Evolutionary conservation across 2,797 vertebrate genomes (phyloP).

Genomic region (Mustela erminea): DNA sequence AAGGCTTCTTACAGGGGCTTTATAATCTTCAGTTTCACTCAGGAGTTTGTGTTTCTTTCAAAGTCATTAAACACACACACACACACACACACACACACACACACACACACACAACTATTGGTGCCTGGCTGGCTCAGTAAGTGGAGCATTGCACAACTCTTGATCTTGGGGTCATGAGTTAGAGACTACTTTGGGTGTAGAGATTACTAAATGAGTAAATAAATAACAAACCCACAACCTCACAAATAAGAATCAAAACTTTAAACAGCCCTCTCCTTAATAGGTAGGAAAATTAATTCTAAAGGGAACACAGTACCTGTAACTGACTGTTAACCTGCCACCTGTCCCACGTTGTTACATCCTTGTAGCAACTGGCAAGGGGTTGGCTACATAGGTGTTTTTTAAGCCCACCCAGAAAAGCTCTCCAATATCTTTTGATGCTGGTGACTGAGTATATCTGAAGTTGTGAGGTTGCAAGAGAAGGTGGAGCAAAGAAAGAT

Average conservation of each 20-base stretch:
- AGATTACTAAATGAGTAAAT: not conserved
- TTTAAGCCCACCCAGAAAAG: constrained; percentile 16
- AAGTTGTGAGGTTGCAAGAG: constrained; percentile 23
- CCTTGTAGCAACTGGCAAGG: not conserved
- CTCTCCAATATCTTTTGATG: not conserved
- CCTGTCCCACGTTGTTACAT: not conserved
- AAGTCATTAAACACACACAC: not conserved
- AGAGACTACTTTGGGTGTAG: not conserved
- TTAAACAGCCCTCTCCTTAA: not conserved
- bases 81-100: not conserved
- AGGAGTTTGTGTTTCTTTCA: constrained; percentile 66
- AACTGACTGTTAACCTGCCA: not conserved
- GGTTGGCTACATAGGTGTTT: not conserved
- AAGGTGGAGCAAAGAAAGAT: not conserved
- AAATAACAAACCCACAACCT: not conserved
- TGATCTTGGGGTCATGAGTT: not conserved
- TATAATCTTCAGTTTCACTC: constrained; percentile 49
- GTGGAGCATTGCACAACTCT: not conserved
- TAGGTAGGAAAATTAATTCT: constrained; percentile 39
- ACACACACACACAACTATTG: not conserved
- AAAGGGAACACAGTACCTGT: not conserved
- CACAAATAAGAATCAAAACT: constrained; percentile 52
- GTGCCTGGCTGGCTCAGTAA: not conserved
- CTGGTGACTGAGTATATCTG: not conserved
- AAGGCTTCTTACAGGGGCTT: constrained; percentile 39